phyloP scores from a whole-genome alignment of 2,113 vertebrate species.

The Microtus richardsoni region DNA sequence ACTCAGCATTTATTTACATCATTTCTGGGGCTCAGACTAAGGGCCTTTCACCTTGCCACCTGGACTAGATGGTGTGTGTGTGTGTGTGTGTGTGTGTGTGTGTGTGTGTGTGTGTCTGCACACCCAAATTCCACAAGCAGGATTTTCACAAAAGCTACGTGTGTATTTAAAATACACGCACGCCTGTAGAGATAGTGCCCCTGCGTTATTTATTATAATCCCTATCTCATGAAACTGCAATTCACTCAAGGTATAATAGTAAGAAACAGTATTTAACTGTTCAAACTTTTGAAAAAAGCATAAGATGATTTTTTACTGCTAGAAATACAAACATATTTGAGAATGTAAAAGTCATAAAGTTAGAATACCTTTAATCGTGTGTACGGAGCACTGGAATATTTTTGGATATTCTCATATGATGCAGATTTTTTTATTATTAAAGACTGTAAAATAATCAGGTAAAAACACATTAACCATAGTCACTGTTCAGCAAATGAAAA shows the following conservation, averaged over 20 bases:
- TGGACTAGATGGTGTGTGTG: background rate
- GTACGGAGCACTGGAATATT: background rate
- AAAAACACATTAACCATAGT: slow-evolving; percentile 28
- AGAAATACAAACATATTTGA: slow-evolving; percentile 36
- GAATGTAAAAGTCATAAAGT: slow-evolving; percentile 8
- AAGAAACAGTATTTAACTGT: background rate
- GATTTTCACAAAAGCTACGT: slow-evolving; percentile 1
- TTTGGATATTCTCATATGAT: slow-evolving; percentile 56
- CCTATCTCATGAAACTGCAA: background rate
- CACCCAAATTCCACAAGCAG: background rate
- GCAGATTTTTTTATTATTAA: slow-evolving; percentile 51
- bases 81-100: background rate
- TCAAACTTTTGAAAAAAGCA: background rate
- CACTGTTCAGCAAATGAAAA: background rate
- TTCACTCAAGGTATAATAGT: background rate
- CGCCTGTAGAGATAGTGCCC: background rate
- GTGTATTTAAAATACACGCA: background rate
- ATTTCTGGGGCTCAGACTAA: background rate
- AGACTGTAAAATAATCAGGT: slow-evolving; percentile 66
- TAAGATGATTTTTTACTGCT: background rate
- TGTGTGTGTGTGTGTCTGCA: background rate
- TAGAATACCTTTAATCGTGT: slow-evolving; percentile 64
- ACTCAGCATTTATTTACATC: background rate
- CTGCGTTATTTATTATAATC: background rate
- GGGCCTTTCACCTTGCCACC: background rate